A percentile compares a stretch with the other conserved stretches of the same genome.
These are phyloP conservation scores for Cistogaster globosa DNA, from an alignment of 2,888 invertebrate genomes.

Conservation along the genomic window DNA sequence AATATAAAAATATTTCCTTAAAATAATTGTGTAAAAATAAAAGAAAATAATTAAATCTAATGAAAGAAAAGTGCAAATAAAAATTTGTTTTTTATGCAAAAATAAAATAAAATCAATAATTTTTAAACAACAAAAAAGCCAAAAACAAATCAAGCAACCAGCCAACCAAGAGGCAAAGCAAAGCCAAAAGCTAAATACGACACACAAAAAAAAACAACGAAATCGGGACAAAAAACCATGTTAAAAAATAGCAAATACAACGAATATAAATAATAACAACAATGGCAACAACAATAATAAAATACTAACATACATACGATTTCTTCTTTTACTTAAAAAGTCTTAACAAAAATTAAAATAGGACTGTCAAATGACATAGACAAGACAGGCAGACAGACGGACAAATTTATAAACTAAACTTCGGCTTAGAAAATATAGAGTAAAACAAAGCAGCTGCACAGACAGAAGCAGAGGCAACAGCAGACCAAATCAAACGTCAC, in stretches of 20 bases:
- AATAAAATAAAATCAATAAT: slow-evolving; percentile 73
- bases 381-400: slow-evolving; percentile 27
- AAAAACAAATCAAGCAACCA: slow-evolving; percentile 63
- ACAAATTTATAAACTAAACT: slow-evolving; percentile 11
- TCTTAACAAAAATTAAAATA: slow-evolving; percentile 14
- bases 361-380: background rate
- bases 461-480: background rate
- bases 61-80: slow-evolving; percentile 49
- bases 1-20: slow-evolving; percentile 12
- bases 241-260: slow-evolving; percentile 60
- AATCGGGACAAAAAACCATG: slow-evolving; percentile 71
- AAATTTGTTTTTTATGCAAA: slow-evolving; percentile 41
- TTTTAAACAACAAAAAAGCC: slow-evolving; percentile 62
- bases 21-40: slow-evolving; percentile 1
- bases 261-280: slow-evolving; percentile 56
- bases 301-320: slow-evolving; percentile 46
- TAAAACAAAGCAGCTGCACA: background rate
- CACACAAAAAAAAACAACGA: slow-evolving; percentile 69
- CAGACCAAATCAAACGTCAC: slow-evolving; percentile 1
- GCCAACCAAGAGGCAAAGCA: slow-evolving; percentile 69
- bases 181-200: slow-evolving; percentile 68
- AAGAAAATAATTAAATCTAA: slow-evolving; percentile 37
- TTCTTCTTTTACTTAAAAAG: slow-evolving; percentile 31
- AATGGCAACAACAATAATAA: slow-evolving; percentile 5
- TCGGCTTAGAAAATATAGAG: background rate